A percentile compares a stretch with the other conserved stretches of the same genome.
phyloP scores from a whole-genome alignment of 2,797 vertebrate genomes.

The Sphenodon punctatus region DNA sequence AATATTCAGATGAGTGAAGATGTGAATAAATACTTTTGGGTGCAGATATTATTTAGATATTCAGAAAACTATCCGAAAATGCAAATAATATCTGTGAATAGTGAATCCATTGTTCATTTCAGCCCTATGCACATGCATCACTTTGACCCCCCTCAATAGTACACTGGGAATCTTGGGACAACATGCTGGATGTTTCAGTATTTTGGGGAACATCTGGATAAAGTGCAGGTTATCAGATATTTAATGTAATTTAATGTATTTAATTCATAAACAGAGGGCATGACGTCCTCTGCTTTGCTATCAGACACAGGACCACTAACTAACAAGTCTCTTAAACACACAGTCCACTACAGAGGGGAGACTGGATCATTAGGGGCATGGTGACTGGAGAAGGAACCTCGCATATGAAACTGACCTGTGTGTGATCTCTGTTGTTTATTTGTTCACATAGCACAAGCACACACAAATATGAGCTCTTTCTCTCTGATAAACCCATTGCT shows the following conservation, averaged over 20 bases:
- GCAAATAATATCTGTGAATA: too few relatives aligned
- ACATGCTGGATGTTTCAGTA: background rate
- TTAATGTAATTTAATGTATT: fast-evolving
- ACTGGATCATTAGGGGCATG: background rate
- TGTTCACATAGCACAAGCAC: background rate
- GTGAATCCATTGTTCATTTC: too few relatives aligned
- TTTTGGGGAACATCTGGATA: background rate
- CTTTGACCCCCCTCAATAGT: background rate
- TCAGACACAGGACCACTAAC: too few relatives aligned
- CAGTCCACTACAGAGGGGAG: background rate
- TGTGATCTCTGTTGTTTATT: background rate
- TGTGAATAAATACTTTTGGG: too few relatives aligned
- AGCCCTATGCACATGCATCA: fast-evolving
- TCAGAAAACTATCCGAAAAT: too few relatives aligned
- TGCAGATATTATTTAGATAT: too few relatives aligned
- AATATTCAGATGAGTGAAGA: too few relatives aligned
- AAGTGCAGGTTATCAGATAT: fast-evolving
- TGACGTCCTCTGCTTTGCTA: fast-evolving
- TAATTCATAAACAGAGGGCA: background rate
- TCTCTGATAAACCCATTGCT: too few relatives aligned
- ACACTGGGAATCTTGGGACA: fast-evolving
- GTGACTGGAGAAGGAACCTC: background rate
- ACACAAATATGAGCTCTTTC: too few relatives aligned
- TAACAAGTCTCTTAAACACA: background rate
- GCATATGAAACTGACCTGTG: background rate